Evolutionary conservation across 2,113 vertebrate species (phyloP), one percentile per base, ranked within the genome.

Genomic region (Rattus rattus): DNA sequence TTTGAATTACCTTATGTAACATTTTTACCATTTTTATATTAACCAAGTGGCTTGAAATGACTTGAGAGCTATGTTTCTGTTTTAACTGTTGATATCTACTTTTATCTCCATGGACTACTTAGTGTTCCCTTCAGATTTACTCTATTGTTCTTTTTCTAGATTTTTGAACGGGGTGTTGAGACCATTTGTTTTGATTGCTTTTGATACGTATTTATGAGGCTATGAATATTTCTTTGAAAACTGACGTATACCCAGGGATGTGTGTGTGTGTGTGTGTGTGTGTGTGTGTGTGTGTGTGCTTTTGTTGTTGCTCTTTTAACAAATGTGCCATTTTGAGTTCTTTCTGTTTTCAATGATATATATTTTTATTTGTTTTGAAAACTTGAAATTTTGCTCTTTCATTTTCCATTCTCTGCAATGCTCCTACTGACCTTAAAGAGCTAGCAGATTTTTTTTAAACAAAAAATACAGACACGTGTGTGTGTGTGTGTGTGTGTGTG

Each of bases 11-110:
- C 52, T 17, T 77, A 20, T 80, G 49, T 33, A 54, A 54, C 77
- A 36, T 10, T 54, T 93, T 86, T 24, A 77, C 72, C 39, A 85
- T 75, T 83, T 89, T 92, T 26, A n/a, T 95, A 83, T 81, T 91
- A 59, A n/a, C 59, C 1, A 89, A 89, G 52, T 73, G 88, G 16
- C 8, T 77, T 65, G n/a, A 49, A 75, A 22, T 93, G n/a, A 87
- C 69, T 89, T 39, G 36, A 39, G 54, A 83, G 80, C 80, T 83
- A 79, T 79, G 52, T 77, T 79, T 33, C 76, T 52, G 28, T 79
- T 54, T 36, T 54, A 54, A 54, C 80, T 59, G 33, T 36, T 90
- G 43, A 81, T 70, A 92, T 92, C 33, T 70, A 8, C 14, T 80
- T 84, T 91, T 75, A 83, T 65, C 43, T 88, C 28, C 61, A 36